These are phyloP conservation scores for Perodicticus potto DNA, from an alignment of 2,797 vertebrate genomes.

Conservation along the genomic window DNA sequence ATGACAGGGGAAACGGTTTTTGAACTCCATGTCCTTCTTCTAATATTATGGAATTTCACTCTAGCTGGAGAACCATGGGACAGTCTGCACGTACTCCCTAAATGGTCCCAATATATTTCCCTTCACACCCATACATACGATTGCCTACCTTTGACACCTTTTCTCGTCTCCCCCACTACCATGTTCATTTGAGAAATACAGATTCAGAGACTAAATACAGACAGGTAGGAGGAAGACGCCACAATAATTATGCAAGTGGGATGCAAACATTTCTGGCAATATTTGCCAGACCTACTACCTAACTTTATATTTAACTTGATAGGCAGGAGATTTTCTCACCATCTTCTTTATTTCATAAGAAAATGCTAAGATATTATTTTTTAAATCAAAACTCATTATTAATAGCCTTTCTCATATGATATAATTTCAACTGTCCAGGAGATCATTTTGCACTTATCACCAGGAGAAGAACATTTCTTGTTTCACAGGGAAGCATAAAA, in stretches of 20 bases:
- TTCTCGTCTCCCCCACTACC: neutral
- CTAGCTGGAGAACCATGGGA: neutral
- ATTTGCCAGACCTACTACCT: neutral
- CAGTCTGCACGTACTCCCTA: neutral
- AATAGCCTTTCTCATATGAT: slow-evolving; percentile 14
- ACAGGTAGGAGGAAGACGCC: neutral
- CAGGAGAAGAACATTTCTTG: neutral
- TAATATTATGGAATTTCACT: neutral
- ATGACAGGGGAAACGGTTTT: neutral
- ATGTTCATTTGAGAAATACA: slow-evolving; percentile 9
- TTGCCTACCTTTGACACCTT: accelerated
- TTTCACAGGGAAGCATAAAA: neutral
- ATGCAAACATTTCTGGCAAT: neutral
- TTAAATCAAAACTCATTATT: slow-evolving; percentile 33
- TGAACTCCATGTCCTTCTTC: neutral
- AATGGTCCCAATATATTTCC: neutral
- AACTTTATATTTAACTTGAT: neutral
- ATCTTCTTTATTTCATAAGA: neutral
- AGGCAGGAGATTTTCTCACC: neutral
- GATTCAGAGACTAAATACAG: neutral
- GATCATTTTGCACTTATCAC: neutral
- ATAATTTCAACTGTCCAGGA: slow-evolving; percentile 39
- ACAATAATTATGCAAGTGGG: neutral
- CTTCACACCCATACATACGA: neutral
- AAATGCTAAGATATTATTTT: neutral